Conservation (phyloP, 2,888 invertebrate species). For the Drosophila yooni region DNA sequence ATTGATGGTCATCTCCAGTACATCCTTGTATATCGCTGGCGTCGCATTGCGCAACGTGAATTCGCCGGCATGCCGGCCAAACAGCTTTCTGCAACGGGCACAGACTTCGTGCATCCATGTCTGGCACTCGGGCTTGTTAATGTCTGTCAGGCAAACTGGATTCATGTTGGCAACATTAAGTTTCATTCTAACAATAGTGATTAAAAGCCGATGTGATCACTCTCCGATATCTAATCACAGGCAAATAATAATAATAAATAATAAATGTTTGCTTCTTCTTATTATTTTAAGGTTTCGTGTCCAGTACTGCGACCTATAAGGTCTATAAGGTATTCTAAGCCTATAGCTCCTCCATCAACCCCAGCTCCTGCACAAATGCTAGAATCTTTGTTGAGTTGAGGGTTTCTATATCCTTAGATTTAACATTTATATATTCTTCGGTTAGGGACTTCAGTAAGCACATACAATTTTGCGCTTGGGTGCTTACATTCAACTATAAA, state of each 20-base stretch:
- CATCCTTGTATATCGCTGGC: conserved; percentile 54
- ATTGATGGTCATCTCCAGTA: conserved; percentile 50
- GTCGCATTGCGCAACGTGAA: conserved; percentile 38
- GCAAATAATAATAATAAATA: background rate
- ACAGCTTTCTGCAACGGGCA: conserved; percentile 44
- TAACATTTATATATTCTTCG: background rate
- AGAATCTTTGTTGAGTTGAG: no score
- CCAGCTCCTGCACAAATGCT: no score
- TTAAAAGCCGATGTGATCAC: conserved; percentile 9
- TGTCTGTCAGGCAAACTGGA: conserved; percentile 53
- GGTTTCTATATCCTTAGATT: no score
- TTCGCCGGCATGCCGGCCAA: conserved; percentile 2
- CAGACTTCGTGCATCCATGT: conserved; percentile 62
- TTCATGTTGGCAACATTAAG: conserved; percentile 49
- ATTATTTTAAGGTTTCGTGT: no score
- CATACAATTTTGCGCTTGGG: background rate
- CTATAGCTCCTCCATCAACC: no score
- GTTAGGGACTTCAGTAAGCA: background rate
- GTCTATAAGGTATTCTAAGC: no score
- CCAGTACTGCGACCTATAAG: no score
- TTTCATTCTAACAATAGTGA: no score
- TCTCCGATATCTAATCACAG: background rate
- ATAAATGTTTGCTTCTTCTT: no score
- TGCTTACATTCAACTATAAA: background rate
- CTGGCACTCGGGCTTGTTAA: conserved; percentile 52